Percentiles rank a stretch among this genome's conserved stretches.
These are phyloP conservation scores for Chanos chanos DNA, from an alignment of 2,797 vertebrate genomes.

Conservation along the genomic window DNA sequence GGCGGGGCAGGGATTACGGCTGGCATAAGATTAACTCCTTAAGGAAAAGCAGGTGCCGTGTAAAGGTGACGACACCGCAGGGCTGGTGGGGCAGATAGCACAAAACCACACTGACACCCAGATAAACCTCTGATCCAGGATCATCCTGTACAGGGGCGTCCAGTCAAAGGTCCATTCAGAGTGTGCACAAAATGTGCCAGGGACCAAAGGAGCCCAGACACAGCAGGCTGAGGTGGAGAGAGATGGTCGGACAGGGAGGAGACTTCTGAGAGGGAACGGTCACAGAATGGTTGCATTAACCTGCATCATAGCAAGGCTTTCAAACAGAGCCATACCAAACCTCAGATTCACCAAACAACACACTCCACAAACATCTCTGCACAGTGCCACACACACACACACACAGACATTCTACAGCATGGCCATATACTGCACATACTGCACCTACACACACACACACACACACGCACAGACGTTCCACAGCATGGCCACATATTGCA, in stretches of 20 bases:
- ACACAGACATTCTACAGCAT: no score
- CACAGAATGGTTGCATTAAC: no score
- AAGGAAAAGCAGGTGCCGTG: slow-evolving; percentile 15
- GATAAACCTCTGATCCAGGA: slow-evolving; percentile 40
- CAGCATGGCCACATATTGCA: no score
- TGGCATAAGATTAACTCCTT: slow-evolving; percentile 31
- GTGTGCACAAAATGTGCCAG: slow-evolving; percentile 3
- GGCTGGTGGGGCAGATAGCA: slow-evolving; percentile 7
- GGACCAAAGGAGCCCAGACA: slow-evolving; percentile 18
- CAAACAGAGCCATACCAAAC: no score
- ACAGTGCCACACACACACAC: no score
- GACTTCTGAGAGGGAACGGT: slow-evolving; percentile 6
- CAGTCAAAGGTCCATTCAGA: slow-evolving; percentile 12
- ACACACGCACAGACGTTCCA: no score
- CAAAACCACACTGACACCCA: slow-evolving; percentile 29
- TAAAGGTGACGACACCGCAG: slow-evolving; percentile 23
- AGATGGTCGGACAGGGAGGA: neutral
- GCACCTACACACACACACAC: no score
- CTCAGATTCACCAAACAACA: no score
- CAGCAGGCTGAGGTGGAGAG: neutral
- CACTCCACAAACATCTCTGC: no score
- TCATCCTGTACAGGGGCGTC: slow-evolving; percentile 34
- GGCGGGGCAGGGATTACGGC: slow-evolving; percentile 24
- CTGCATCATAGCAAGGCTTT: no score
- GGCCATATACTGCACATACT: no score